Evolutionary conservation across 2,888 invertebrate species (phyloP).

Genomic region (Melanophora roralis): DNA sequence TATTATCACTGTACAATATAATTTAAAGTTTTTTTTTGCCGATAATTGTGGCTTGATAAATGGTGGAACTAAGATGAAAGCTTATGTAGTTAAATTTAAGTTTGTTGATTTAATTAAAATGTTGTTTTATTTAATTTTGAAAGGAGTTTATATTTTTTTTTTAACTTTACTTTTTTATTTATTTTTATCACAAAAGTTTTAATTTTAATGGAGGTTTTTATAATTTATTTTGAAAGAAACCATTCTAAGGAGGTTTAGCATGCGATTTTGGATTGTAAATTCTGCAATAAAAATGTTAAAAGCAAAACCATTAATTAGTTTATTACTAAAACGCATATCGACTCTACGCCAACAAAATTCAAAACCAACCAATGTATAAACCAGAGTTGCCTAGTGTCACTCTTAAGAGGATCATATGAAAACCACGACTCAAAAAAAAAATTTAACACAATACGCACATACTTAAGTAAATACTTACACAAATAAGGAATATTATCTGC

Average conservation of each 20-base stretch:
- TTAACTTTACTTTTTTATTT: slow-evolving; percentile 24
- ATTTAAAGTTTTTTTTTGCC: slow-evolving; percentile 1
- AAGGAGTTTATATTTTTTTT: slow-evolving; percentile 37
- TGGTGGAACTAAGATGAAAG: neutral
- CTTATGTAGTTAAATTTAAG: neutral
- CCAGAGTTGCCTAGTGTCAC: slow-evolving; percentile 33
- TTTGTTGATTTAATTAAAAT: slow-evolving; percentile 35
- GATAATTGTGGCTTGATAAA: neutral
- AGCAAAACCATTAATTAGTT: slow-evolving; percentile 56
- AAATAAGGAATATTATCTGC: too few relatives aligned
- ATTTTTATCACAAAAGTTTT: slow-evolving; percentile 49
- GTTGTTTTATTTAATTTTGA: slow-evolving; percentile 36
- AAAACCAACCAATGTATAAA: slow-evolving; percentile 21
- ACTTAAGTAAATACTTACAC: too few relatives aligned
- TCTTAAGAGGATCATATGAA: neutral
- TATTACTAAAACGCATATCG: slow-evolving; percentile 47
- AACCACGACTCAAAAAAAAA: slow-evolving; percentile 1
- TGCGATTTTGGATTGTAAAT: slow-evolving; percentile 52
- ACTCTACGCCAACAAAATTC: slow-evolving; percentile 32
- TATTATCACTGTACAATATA: slow-evolving; percentile 47
- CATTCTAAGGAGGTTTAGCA: slow-evolving; percentile 44
- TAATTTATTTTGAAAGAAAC: slow-evolving; percentile 22
- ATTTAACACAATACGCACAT: too few relatives aligned
- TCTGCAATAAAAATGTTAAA: slow-evolving; percentile 61
- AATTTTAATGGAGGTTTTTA: slow-evolving; percentile 38